A percentile compares a stretch with the other conserved stretches of the same genome.
phyloP scores from a whole-genome alignment of 2,888 invertebrate genomes.

The Drosophila neoperkinsi region DNA sequence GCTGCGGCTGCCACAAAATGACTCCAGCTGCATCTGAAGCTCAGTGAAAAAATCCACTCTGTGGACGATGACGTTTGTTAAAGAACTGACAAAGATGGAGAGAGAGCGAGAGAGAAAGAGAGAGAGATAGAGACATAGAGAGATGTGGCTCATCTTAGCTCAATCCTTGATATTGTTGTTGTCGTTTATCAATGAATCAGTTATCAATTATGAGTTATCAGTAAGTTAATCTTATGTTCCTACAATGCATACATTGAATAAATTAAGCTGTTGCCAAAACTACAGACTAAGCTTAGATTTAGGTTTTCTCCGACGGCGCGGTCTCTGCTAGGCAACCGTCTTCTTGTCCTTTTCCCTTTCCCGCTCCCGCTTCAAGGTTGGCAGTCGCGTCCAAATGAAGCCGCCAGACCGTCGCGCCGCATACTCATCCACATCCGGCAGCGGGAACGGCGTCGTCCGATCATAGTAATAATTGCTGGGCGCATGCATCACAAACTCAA shows the following conservation, averaged over 20 bases:
- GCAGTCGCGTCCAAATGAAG: constrained; percentile 89
- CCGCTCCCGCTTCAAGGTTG: constrained; percentile 67
- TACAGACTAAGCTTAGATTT: constrained; percentile 10
- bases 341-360: constrained; percentile 37
- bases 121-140: neutral
- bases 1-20: neutral
- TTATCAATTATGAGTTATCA: constrained; percentile 7
- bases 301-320: constrained; percentile 3
- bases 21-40: neutral
- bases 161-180: constrained; percentile 9
- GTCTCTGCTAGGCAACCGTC: constrained; percentile 38
- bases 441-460: constrained; percentile 91
- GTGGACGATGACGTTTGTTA: neutral
- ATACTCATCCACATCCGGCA: constrained; percentile 86
- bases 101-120: neutral
- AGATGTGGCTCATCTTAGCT: constrained; percentile 1
- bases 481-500: constrained; percentile 97
- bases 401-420: constrained; percentile 85
- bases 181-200: constrained; percentile 17
- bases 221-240: constrained; percentile 3
- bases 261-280: constrained; percentile 38
- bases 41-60: neutral
- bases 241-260: constrained; percentile 26
- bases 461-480: constrained; percentile 95
- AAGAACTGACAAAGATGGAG: neutral